These are phyloP conservation scores for Epinephelus malabaricus DNA, from an alignment of 2,797 vertebrate genomes.

Conservation along the genomic window DNA sequence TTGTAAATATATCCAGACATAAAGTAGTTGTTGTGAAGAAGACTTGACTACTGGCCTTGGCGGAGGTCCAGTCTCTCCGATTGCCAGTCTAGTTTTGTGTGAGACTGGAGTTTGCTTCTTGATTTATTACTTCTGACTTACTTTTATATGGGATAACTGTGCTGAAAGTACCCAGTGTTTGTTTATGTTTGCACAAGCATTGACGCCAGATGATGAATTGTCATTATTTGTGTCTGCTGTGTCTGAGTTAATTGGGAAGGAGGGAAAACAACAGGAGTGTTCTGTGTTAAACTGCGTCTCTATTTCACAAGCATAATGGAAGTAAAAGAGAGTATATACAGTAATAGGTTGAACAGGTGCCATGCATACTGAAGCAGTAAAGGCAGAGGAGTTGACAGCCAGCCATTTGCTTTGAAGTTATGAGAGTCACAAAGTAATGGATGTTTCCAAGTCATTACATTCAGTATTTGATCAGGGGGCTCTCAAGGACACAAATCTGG, in stretches of 20 bases:
- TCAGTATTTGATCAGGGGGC: slow-evolving; percentile 50
- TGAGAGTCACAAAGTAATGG: slow-evolving; percentile 46
- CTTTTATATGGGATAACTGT: slow-evolving; percentile 13
- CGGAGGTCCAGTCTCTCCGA: too few relatives aligned
- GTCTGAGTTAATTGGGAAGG: slow-evolving; percentile 48
- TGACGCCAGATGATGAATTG: slow-evolving; percentile 44
- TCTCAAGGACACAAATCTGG: slow-evolving; percentile 55
- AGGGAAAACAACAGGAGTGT: slow-evolving; percentile 31
- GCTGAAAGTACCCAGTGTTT: slow-evolving; percentile 24
- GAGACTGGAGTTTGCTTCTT: neutral
- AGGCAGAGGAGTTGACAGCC: slow-evolving; percentile 49
- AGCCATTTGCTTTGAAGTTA: slow-evolving; percentile 52
- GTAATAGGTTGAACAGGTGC: slow-evolving; percentile 60
- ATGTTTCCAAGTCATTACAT: slow-evolving; percentile 61
- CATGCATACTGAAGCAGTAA: slow-evolving; percentile 53
- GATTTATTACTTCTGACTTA: slow-evolving; percentile 32
- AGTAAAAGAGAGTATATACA: slow-evolving; percentile 40
- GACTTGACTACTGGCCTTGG: too few relatives aligned
- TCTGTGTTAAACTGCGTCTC: slow-evolving; percentile 35
- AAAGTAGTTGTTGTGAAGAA: too few relatives aligned
- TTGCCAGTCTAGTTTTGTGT: neutral
- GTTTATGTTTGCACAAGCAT: slow-evolving; percentile 15
- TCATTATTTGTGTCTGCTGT: slow-evolving; percentile 43
- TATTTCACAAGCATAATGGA: slow-evolving; percentile 51
- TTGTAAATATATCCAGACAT: too few relatives aligned